Conservation (phyloP, 2,888 invertebrate species). For the Patella caerulea region DNA sequence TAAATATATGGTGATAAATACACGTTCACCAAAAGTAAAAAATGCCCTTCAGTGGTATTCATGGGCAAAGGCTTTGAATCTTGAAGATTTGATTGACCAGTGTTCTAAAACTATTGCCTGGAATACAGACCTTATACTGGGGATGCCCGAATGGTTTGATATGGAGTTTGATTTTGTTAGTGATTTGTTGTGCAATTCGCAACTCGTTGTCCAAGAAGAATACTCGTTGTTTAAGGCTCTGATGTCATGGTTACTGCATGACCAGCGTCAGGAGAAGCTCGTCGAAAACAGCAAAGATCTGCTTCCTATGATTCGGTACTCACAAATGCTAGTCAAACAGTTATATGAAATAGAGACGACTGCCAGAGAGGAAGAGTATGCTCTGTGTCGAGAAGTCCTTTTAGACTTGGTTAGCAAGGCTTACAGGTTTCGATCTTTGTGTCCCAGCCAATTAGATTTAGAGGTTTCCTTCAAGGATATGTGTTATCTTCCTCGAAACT, state of each 20-base stretch:
- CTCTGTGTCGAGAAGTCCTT: slow-evolving; percentile 47
- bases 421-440: slow-evolving; percentile 69
- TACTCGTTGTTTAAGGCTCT: slow-evolving; percentile 59
- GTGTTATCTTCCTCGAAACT: slow-evolving; percentile 69
- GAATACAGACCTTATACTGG: slow-evolving; percentile 67
- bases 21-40: slow-evolving; percentile 64
- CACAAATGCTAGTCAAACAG: slow-evolving; percentile 68
- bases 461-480: slow-evolving; percentile 58
- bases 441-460: slow-evolving; percentile 62
- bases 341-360: slow-evolving; percentile 57
- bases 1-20: slow-evolving; percentile 69
- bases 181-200: slow-evolving; percentile 66
- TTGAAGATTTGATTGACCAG: slow-evolving; percentile 60
- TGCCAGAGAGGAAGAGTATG: slow-evolving; percentile 34
- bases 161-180: slow-evolving; percentile 69
- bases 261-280: slow-evolving; percentile 44
- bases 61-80: slow-evolving; percentile 70
- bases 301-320: slow-evolving; percentile 68
- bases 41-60: slow-evolving; percentile 71
- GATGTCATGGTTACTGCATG: slow-evolving; percentile 60
- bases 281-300: slow-evolving; percentile 51
- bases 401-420: slow-evolving; percentile 65
- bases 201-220: slow-evolving; percentile 67
- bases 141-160: slow-evolving; percentile 63
- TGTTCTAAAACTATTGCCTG: slow-evolving; percentile 70